Percentiles rank a stretch among this genome's conserved stretches.
phyloP scores from a whole-genome alignment of 2,797 vertebrate species.

The Jordanella pulchra region DNA sequence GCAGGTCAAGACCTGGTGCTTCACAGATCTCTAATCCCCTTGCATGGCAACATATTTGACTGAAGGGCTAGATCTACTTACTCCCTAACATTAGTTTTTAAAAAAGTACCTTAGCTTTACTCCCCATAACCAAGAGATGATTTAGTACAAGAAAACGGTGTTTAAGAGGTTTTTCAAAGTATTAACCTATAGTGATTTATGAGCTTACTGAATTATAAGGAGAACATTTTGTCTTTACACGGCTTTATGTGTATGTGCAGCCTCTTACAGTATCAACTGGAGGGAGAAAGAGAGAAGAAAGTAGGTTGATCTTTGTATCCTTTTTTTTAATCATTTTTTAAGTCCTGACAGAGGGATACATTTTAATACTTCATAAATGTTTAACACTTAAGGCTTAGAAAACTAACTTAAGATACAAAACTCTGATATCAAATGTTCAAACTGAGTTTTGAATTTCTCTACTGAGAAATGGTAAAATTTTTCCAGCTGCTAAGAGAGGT shows the following conservation, averaged over 20 bases:
- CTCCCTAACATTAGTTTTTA: conserved; percentile 62
- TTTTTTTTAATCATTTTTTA: not conserved
- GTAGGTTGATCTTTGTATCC: not conserved
- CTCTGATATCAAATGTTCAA: conserved; percentile 39
- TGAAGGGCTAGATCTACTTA: conserved; percentile 68
- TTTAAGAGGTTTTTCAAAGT: conserved; percentile 75
- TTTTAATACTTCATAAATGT: conserved; percentile 32
- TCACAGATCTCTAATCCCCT: conserved; percentile 84
- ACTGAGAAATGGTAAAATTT: conserved; percentile 2
- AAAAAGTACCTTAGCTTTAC: conserved; percentile 57
- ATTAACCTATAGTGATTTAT: conserved; percentile 81
- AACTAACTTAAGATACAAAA: conserved; percentile 20
- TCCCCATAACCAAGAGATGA: conserved; percentile 70
- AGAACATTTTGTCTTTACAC: conserved; percentile 72
- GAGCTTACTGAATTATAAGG: conserved; percentile 76
- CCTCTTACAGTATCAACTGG: conserved; percentile 15
- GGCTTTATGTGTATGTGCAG: conserved; percentile 44
- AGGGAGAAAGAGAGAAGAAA: conserved; percentile 5
- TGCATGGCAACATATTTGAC: conserved; percentile 83
- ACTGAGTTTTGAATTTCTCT: conserved; percentile 12
- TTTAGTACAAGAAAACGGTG: conserved; percentile 79
- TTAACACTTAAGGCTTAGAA: conserved; percentile 20
- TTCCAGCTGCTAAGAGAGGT: conserved; percentile 39
- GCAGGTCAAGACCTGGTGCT: conserved; percentile 90
- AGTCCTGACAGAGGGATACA: conserved; percentile 26